These are phyloP conservation scores for Limonius californicus DNA, from an alignment of 1,140 invertebrate species.

Conservation along the genomic window DNA sequence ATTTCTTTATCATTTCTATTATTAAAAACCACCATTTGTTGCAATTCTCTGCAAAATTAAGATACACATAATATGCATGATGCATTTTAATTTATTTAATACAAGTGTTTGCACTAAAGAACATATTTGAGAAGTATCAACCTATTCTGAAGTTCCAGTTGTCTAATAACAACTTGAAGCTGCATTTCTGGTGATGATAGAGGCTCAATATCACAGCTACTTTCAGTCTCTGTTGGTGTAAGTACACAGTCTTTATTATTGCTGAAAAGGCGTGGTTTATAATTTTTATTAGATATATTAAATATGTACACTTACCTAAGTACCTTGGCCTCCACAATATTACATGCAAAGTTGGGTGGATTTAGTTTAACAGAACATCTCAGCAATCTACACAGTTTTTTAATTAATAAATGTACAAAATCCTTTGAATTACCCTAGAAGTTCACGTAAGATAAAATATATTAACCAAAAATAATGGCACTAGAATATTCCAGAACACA, in stretches of 20 bases:
- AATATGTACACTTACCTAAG: slow-evolving; percentile 1
- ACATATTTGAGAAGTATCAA: slow-evolving; percentile 37
- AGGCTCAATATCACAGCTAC: slow-evolving; percentile 23
- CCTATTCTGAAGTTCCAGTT: slow-evolving; percentile 60
- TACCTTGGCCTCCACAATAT: neutral
- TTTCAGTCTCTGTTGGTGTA: neutral
- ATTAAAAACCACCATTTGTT: slow-evolving; percentile 35
- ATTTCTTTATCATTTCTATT: slow-evolving; percentile 46
- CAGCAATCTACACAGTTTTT: slow-evolving; percentile 38
- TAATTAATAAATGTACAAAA: slow-evolving; percentile 41
- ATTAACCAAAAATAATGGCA: neutral
- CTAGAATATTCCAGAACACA: neutral
- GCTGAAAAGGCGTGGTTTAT: neutral
- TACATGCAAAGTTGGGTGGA: neutral
- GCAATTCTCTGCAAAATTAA: slow-evolving; percentile 33
- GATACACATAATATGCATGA: no score
- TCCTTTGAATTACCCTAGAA: slow-evolving; percentile 42
- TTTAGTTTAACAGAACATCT: slow-evolving; percentile 27
- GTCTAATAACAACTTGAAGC: slow-evolving; percentile 57
- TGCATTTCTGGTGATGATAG: slow-evolving; percentile 46
- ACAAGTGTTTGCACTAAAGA: no score
- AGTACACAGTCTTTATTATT: neutral
- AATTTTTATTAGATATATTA: neutral
- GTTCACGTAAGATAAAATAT: neutral
- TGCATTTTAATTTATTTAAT: no score